Conservation (phyloP, 1,140 invertebrate genomes). For the Drosophila bocki region DNA sequence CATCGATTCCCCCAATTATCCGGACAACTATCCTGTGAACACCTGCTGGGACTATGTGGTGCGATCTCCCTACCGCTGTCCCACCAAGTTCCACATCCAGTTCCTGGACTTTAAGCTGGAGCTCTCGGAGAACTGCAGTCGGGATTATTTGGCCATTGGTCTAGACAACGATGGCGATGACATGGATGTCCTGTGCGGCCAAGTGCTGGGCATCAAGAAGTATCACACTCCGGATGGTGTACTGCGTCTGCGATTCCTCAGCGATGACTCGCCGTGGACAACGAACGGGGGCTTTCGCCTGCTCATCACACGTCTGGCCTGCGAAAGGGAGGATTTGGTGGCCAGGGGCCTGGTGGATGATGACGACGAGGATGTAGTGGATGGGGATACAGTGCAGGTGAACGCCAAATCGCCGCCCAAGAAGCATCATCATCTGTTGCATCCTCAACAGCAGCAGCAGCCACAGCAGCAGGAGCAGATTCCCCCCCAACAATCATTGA, state of each 20-base stretch:
- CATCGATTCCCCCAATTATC: conserved; percentile 86
- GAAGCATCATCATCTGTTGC: conserved; percentile 56
- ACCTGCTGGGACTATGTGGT: conserved; percentile 86
- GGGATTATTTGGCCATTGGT: conserved; percentile 85
- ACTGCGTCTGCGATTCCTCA: conserved; percentile 82
- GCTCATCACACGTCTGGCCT: conserved; percentile 85
- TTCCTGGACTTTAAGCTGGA: conserved; percentile 87
- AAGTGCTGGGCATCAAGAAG: conserved; percentile 84
- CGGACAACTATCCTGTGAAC: conserved; percentile 85
- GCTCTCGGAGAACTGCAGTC: conserved; percentile 85
- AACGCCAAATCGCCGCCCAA: conserved; percentile 57
- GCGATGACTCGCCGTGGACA: conserved; percentile 77
- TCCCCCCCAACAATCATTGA: conserved; percentile 9
- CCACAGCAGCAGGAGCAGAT: conserved; percentile 12
- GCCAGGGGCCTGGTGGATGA: conserved; percentile 45
- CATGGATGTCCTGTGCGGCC: conserved; percentile 86
- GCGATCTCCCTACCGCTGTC: conserved; percentile 85
- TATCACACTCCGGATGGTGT: conserved; percentile 85
- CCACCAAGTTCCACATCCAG: conserved; percentile 86
- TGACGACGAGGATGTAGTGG: conserved; percentile 34
- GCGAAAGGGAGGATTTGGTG: conserved; percentile 66
- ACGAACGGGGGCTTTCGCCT: conserved; percentile 86
- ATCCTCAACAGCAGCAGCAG: conserved; percentile 30
- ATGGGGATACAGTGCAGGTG: conserved; percentile 61
- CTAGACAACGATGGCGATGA: conserved; percentile 75